A percentile compares a stretch with the other conserved stretches of the same genome.
Evolutionary conservation across 2,888 invertebrate genomes (phyloP).

Genomic region (Artemia sinica): DNA sequence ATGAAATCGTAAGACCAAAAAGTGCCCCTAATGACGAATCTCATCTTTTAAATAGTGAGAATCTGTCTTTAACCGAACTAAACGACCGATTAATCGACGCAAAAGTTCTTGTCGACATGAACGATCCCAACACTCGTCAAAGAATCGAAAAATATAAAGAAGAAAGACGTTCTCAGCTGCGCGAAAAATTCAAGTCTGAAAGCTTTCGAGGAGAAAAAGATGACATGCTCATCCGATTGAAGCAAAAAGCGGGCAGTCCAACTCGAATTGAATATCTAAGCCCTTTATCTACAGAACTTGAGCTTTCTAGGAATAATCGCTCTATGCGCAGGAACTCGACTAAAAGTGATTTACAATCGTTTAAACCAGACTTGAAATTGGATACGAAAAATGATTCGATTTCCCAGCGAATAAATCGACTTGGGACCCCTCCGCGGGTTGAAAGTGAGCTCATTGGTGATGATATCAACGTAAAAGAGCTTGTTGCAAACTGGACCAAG

Average conservation of each 20-base stretch:
- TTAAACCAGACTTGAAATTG: slow-evolving; percentile 26
- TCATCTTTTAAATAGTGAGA: not conserved
- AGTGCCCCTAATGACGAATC: slow-evolving; percentile 14
- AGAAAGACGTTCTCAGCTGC: slow-evolving; percentile 61
- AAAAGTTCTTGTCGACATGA: slow-evolving; percentile 30
- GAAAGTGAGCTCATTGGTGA: slow-evolving; percentile 24
- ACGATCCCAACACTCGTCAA: slow-evolving; percentile 47
- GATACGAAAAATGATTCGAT: slow-evolving; percentile 21
- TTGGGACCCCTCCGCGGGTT: not conserved
- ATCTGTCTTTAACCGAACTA: not conserved
- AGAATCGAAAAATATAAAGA: slow-evolving; percentile 78
- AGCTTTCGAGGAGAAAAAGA: slow-evolving; percentile 31
- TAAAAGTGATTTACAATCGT: slow-evolving; percentile 1
- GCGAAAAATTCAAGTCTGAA: slow-evolving; percentile 62
- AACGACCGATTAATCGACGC: slow-evolving; percentile 11
- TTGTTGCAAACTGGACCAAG: slow-evolving; percentile 26
- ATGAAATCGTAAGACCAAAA: slow-evolving; percentile 15
- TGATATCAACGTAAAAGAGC: slow-evolving; percentile 30
- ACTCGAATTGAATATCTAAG: slow-evolving; percentile 22
- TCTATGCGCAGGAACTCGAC: slow-evolving; percentile 25
- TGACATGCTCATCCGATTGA: slow-evolving; percentile 49
- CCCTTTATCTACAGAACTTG: not conserved
- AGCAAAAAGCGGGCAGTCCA: slow-evolving; percentile 33
- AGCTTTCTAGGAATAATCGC: slow-evolving; percentile 25
- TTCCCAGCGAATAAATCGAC: not conserved